Base-by-base conservation (phyloP, 2,113 vertebrate genomes). In the Bos indicus region DNA sequence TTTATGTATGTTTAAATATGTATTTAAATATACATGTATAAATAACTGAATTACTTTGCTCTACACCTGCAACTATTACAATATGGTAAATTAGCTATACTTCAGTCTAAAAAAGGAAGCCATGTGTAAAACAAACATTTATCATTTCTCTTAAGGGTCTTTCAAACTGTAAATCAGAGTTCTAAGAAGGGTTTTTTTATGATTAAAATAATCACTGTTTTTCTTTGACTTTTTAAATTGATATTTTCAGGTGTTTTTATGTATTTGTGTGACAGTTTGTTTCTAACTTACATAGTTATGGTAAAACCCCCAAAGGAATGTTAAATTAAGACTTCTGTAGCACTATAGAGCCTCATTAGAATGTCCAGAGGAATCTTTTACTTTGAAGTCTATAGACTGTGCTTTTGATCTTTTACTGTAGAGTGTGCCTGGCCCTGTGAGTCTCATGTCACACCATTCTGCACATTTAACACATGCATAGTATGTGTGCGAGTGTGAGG, bases 381-480 rank as follows among this genome's bases (percentile, higher is more conserved):
- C 94, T 97, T 92, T 97, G 83, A 94, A 82, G 56, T 90, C 89
- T 94, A 6, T 80, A 52, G 88, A 71, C 25, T 62, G 51, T 89
- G 85, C 91, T 95, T 97, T 95, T 97, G 94, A 87, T 97, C 95
- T 96, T 83, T 92, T 62, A 85, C 46, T 91, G 13, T 96, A 33
- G 92, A 93, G 78, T 81, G 8, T 59, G 21, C 74, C 54, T 71
- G 57, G 28, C 43, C 51, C 82, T 8, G 2, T 57, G 92, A 67
- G 60, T 64, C 48, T 92, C 54, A 40, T 56, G 52, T 81, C 60
- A 84, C 6, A 10, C 67, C 51, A 9, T 83, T 51, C 62, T n/a
- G 10, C 26, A 23, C 17, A 0, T 82, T 87, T 62, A 46, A 48
- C 56, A 57, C 21, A 9, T 13, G 26, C 16, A 51, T 17, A 6